phyloP scores from a whole-genome alignment of 2,888 invertebrate genomes.

The Cerastis rubricosa region DNA sequence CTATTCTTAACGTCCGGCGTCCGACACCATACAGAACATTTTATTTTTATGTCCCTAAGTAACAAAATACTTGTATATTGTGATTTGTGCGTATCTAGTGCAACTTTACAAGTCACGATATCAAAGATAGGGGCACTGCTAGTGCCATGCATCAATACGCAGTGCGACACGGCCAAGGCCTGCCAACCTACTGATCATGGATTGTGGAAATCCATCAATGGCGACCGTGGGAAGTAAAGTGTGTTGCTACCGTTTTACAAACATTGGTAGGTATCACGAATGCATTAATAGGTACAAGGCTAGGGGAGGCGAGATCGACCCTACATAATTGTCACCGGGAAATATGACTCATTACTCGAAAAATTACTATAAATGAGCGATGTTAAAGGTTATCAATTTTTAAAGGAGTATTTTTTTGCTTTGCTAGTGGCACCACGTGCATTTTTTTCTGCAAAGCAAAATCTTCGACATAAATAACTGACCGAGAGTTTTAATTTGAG shows the following conservation, averaged over 20 bases:
- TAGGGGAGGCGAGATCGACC: not conserved
- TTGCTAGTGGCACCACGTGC: no score
- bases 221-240: conserved; percentile 31
- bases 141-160: not conserved
- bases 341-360: not conserved
- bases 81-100: not conserved
- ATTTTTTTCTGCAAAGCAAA: not conserved
- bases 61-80: not conserved
- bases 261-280: conserved; percentile 1
- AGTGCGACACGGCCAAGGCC: conserved; percentile 12
- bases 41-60: not conserved
- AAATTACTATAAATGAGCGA: no score
- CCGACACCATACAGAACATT: no score
- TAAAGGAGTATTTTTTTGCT: not conserved
- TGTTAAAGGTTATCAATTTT: not conserved
- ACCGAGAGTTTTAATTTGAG: not conserved
- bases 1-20: no score
- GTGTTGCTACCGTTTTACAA: not conserved
- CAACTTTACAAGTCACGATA: conserved; percentile 11
- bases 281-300: not conserved
- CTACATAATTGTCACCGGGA: not conserved
- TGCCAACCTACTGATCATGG: not conserved
- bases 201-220: conserved; percentile 25
- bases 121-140: conserved; percentile 3
- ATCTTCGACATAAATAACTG: not conserved